Evolutionary conservation across 2,113 vertebrate genomes (phyloP), one percentile per base, ranked within the genome.

Genomic region (Irena cyanogastra): DNA sequence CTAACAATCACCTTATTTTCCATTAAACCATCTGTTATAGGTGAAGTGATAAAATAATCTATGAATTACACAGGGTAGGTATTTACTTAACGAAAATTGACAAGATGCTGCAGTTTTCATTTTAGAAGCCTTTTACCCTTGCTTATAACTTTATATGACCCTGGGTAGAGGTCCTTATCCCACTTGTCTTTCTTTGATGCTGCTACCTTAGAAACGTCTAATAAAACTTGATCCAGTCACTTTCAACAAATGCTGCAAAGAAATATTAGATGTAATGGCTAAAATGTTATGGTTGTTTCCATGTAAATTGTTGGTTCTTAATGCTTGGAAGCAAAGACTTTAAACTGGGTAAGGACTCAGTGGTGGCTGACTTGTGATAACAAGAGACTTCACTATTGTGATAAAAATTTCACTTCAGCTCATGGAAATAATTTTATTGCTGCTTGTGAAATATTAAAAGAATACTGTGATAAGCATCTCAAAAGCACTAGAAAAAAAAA

Each of bases 241-340:
- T 89, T 78, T 75, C 45, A 72, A 65, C 41, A 93, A 91, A 37
- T 60, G 30, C 23, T 76, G 31, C 39, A 61, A 79, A 87, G 74
- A 87, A 87, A 37, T 72, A 54, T 20, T 26, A 79, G 31, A 31
- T 45, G 52, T 28, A 19, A 39, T 74, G 49, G 37, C 65, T 89
- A 68, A 70, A 89, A 61, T 33, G n/a, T 63, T 89, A 60, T 0
- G 2, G 57, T 44, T 63, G 13, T 72, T 91, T 84, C 75, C 9
- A 10, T 53, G 49, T 59, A 61, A 79, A 68, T 44, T 78, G 16
- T 52, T 87, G 49, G 18, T 41, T 79, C 41, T 59, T 72, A 42
- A 21, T 45, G 15, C 61, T 95, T 84, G 91, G 87, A 85, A 83
- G 65, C 30, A 92, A 84, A 94, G 60, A n/a, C 47, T 93, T 92